A percentile compares a stretch with the other conserved stretches of the same genome.
These are phyloP conservation scores for Macaca mulatta DNA, from an alignment of 2,113 vertebrate genomes.

Conservation along the genomic window DNA sequence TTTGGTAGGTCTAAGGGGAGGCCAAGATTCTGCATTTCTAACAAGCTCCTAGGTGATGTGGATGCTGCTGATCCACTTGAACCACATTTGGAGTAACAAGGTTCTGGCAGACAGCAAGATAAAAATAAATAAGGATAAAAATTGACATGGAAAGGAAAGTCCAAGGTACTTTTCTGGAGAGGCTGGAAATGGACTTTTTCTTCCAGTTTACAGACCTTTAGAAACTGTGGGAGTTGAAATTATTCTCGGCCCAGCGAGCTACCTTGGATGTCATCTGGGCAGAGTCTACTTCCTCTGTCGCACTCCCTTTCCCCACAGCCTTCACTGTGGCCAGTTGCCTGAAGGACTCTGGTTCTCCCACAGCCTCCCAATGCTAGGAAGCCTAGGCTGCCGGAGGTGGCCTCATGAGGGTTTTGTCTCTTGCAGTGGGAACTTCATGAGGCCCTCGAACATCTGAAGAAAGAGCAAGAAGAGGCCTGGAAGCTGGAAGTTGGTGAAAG, in stretches of 20 bases:
- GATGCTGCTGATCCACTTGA: background rate
- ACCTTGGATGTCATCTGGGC: background rate
- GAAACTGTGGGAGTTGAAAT: background rate
- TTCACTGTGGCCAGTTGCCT: background rate
- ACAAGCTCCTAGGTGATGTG: background rate
- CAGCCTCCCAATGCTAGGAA: background rate
- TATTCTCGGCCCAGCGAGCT: background rate
- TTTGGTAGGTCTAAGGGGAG: background rate
- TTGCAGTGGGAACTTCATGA: slow-evolving; percentile 71
- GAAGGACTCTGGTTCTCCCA: background rate
- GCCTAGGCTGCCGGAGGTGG: background rate
- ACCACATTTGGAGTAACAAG: background rate
- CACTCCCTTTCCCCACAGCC: background rate
- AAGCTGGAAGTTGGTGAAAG: slow-evolving; percentile 62
- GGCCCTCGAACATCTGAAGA: slow-evolving; percentile 61
- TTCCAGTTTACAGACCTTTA: background rate
- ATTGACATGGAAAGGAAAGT: background rate
- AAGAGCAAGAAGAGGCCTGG: slow-evolving; percentile 59
- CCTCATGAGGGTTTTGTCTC: background rate
- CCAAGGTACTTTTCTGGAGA: background rate
- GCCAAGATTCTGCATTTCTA: background rate
- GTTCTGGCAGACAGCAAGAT: background rate
- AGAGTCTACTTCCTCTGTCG: background rate
- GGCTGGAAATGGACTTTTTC: background rate
- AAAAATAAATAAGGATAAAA: background rate